Conservation (phyloP, 2,797 vertebrate species). For the Melanotaenia trifasciata region DNA sequence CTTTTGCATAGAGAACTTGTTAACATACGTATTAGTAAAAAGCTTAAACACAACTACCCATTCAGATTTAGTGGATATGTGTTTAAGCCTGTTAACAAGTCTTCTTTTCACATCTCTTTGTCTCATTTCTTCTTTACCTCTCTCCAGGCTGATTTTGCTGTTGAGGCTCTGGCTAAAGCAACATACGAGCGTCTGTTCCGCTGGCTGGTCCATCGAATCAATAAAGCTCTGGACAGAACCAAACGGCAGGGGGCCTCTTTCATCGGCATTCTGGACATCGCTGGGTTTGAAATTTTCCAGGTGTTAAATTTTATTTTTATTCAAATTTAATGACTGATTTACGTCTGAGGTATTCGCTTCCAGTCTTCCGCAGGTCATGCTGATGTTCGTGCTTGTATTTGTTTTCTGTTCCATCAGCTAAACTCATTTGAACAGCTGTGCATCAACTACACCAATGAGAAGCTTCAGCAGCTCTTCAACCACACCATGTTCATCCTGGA, state of each 20-base stretch:
- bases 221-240: conserved; percentile 98
- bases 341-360: conserved; percentile 1
- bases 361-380: not conserved
- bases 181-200: conserved; percentile 97
- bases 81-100: not conserved
- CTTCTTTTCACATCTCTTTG: not conserved
- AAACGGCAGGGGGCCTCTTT: conserved; percentile 97
- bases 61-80: no score
- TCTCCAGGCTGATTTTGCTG: conserved; percentile 95
- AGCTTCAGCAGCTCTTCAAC: conserved; percentile 98
- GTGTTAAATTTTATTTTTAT: no score
- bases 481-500: conserved; percentile 99
- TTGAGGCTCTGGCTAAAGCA: conserved; percentile 96
- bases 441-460: conserved; percentile 99
- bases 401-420: conserved; percentile 76
- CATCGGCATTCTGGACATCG: conserved; percentile 98
- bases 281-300: conserved; percentile 98
- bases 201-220: conserved; percentile 97
- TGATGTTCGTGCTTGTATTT: conserved; percentile 15
- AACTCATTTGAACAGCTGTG: conserved; percentile 98
- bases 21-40: no score
- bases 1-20: no score
- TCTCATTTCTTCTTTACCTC: conserved; percentile 7
- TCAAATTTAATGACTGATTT: not conserved
- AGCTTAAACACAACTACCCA: no score